Evolutionary conservation across 2,113 vertebrate genomes (phyloP).

Genomic region (Phyllopteryx taeniolatus): DNA sequence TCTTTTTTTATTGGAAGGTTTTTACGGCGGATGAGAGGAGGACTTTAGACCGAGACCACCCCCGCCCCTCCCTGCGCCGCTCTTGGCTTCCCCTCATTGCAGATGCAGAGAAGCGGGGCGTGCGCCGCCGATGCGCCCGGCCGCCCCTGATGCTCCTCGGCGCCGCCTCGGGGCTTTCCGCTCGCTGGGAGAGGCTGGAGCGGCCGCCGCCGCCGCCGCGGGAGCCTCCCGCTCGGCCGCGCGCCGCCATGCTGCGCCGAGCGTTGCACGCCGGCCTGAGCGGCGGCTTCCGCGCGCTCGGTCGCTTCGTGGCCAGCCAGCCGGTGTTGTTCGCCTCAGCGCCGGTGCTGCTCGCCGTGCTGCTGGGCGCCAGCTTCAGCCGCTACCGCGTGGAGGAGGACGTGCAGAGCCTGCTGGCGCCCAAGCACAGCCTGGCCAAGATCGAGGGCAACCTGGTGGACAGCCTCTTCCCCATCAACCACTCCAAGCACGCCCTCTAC

Average conservation of each 20-base stretch:
- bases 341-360: slow-evolving; percentile 91
- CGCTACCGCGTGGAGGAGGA: slow-evolving; percentile 92
- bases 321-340: slow-evolving; percentile 95
- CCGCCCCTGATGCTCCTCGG: slow-evolving; percentile 81
- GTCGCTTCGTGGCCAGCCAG: slow-evolving; percentile 92
- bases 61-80: background rate
- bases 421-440: slow-evolving; percentile 95
- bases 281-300: slow-evolving; percentile 87
- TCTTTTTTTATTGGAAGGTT: background rate
- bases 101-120: slow-evolving; percentile 45
- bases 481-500: slow-evolving; percentile 94
- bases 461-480: slow-evolving; percentile 94
- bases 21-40: background rate
- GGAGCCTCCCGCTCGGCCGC: slow-evolving; percentile 75
- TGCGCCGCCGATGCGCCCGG: background rate
- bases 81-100: slow-evolving; percentile 43
- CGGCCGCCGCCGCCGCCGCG: slow-evolving; percentile 35
- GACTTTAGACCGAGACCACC: background rate
- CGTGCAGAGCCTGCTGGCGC: slow-evolving; percentile 91
- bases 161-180: slow-evolving; percentile 41
- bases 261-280: slow-evolving; percentile 91
- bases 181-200: slow-evolving; percentile 83
- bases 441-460: slow-evolving; percentile 96
- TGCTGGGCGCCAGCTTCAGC: slow-evolving; percentile 96
- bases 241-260: slow-evolving; percentile 89